Evolutionary conservation across 2,888 invertebrate genomes (phyloP).

Genomic region (Callosobruchus maculatus): DNA sequence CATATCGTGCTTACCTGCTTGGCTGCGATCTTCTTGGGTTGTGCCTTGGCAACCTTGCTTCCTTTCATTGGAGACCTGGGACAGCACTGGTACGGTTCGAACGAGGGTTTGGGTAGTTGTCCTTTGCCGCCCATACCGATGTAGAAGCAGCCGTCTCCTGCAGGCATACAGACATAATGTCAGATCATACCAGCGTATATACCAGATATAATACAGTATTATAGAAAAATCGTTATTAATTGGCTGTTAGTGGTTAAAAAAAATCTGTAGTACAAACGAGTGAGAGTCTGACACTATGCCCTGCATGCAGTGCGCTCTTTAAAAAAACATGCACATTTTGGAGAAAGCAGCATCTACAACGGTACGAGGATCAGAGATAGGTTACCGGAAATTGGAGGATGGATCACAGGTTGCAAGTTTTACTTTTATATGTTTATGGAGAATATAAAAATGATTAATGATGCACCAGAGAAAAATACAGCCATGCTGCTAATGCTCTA

Average conservation of each 20-base stretch:
- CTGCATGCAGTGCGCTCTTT: conserved; percentile 41
- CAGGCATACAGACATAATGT: conserved; percentile 70
- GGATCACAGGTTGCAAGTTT: neutral
- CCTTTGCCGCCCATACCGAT: conserved; percentile 88
- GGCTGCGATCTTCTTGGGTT: conserved; percentile 44
- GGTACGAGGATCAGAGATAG: neutral
- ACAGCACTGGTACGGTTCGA: conserved; percentile 91
- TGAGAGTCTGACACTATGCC: conserved; percentile 51
- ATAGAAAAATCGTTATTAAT: conserved; percentile 11
- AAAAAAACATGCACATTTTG: conserved; percentile 25
- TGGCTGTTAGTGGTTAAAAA: conserved; percentile 37
- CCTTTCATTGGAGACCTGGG: conserved; percentile 77
- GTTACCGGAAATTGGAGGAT: neutral
- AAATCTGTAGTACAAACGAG: conserved; percentile 34
- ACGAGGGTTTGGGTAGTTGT: conserved; percentile 69
- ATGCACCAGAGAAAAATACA: too few relatives aligned
- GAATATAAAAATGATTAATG: too few relatives aligned
- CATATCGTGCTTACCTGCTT: conserved; percentile 14
- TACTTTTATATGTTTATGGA: too few relatives aligned
- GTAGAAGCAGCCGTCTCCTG: conserved; percentile 97
- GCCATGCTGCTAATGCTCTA: too few relatives aligned
- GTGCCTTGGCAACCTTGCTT: conserved; percentile 77
- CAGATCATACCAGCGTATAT: conserved; percentile 54
- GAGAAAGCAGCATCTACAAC: neutral
- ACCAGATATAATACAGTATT: conserved; percentile 7